Evolutionary conservation across 2,888 invertebrate species (phyloP), one percentile per base, ranked within the genome.

Genomic region (Choristoneura rosaceana): DNA sequence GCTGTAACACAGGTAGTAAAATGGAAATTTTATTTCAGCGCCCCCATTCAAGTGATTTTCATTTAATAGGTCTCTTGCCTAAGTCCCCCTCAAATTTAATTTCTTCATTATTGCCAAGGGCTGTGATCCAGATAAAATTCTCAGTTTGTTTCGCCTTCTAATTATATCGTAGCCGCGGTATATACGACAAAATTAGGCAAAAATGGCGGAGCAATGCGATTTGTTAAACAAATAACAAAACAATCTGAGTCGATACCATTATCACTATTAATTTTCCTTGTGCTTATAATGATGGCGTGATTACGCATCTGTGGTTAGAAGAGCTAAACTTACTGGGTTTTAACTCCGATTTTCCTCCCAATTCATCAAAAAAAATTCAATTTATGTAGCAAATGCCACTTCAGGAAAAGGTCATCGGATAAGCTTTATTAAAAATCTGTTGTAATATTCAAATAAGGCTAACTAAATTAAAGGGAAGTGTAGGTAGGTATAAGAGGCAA

Each of bases 401-500:
- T 14, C 14, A 14, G 17, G 43, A 58, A 52, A 47, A 58, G 66
- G 43, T 43, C 58, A 58, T 55, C 9, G 66, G 59, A 59, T 43
- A 67, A 59, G 43, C 58, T 67, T 59, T 59, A 67, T 59, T 67
- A 67, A 59, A 58, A 59, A 59, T 67, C 66, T 67, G 58, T 67
- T 67, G 10, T 55, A 41, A 59, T 60, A 66, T 70, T 64, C 70
- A 38, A 66, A 71, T 55, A 66, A 52, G 52, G 43, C 14, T 34
- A 33, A 34, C 15, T 15, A 60, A 66, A 66, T 71, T 55, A 61
- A 55, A 61, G 41, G 66, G 34, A 52, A 38, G 60, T 33, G 60
- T 43, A 43, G 43, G 43, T 65, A 59, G 43, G 43, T 65, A 59
- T 76, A 76, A 76, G 77, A 81, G 79, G 79, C 78, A 83, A 83